phyloP scores from a whole-genome alignment of 2,113 vertebrate genomes.

The Mesitornis unicolor region DNA sequence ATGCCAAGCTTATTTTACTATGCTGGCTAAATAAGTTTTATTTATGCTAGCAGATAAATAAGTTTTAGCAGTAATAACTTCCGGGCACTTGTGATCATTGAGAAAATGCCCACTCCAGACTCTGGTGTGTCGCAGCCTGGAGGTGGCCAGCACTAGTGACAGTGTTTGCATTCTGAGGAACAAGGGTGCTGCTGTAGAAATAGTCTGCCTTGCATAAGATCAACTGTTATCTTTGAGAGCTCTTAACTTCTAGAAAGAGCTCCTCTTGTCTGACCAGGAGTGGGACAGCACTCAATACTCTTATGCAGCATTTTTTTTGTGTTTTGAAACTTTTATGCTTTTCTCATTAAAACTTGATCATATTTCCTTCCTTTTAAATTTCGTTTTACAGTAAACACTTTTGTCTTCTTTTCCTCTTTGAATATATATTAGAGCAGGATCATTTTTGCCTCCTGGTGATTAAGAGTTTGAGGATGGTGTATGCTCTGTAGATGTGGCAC shows the following conservation, averaged over 20 bases:
- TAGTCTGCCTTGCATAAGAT: neutral
- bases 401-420: neutral
- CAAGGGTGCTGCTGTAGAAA: neutral
- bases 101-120: neutral
- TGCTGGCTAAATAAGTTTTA: neutral
- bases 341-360: neutral
- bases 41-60: neutral
- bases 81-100: neutral
- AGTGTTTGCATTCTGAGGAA: neutral
- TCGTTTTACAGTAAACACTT: neutral
- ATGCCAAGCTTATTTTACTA: neutral
- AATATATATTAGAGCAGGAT: neutral
- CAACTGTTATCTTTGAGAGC: neutral
- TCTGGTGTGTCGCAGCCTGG: neutral
- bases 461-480: neutral
- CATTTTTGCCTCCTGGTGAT: neutral
- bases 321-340: neutral
- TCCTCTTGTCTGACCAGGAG: neutral
- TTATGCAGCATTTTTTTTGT: neutral
- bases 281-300: neutral
- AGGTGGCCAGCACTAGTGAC: neutral
- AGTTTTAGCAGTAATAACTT: neutral
- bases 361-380: neutral
- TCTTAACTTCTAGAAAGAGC: neutral
- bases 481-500: rapidly evolving